These are phyloP conservation scores for Gnathonemus longibarbis DNA, from an alignment of 2,113 vertebrate species.

Conservation along the genomic window DNA sequence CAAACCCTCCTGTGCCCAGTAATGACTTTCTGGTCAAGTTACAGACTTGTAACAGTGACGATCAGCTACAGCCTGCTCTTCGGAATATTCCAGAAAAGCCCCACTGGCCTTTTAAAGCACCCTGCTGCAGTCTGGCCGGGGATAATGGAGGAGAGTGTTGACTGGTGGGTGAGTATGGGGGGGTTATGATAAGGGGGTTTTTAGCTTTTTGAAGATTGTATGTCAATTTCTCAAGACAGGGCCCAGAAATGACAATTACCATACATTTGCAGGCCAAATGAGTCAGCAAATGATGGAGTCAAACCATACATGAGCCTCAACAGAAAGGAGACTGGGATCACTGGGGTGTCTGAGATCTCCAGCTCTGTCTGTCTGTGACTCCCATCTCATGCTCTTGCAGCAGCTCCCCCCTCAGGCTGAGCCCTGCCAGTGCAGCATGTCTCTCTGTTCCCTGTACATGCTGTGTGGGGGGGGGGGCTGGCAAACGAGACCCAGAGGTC, in stretches of 20 bases:
- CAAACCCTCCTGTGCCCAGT: background rate
- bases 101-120: background rate
- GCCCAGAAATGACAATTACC: background rate
- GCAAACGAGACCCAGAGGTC: background rate
- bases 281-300: background rate
- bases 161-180: background rate
- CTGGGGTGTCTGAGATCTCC: background rate
- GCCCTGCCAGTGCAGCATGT: background rate
- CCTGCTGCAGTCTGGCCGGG: background rate
- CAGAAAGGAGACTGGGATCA: background rate
- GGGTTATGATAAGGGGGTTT: background rate
- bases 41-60: background rate
- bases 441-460: background rate
- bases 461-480: background rate
- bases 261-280: background rate
- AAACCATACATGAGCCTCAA: background rate
- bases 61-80: background rate
- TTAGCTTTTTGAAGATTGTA: background rate
- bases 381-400: background rate
- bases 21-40: background rate
- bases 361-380: background rate
- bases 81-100: background rate
- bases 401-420: background rate
- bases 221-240: background rate
- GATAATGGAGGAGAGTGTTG: background rate